These are phyloP conservation scores for Sinocyclocheilus grahami DNA, from an alignment of 2,113 vertebrate genomes.

Conservation along the genomic window DNA sequence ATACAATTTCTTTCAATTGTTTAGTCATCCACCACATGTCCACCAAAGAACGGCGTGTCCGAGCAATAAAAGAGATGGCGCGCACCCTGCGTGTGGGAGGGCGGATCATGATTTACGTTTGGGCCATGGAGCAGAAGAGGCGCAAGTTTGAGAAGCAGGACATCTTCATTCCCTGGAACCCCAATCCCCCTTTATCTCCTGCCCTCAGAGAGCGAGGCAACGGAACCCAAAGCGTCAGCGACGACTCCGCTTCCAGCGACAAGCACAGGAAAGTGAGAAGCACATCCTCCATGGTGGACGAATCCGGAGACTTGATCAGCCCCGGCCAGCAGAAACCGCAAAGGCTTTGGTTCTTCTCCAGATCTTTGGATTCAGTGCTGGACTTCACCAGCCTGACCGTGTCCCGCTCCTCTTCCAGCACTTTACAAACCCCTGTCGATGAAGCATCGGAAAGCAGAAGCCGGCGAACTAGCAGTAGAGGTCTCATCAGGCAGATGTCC, in stretches of 20 bases:
- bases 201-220: conserved; percentile 37
- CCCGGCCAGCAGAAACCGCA: conserved; percentile 64
- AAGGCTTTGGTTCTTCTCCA: conserved; percentile 78
- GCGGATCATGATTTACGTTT: conserved; percentile 86
- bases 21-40: conserved; percentile 81
- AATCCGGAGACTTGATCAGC: conserved; percentile 60
- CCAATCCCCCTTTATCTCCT: conserved; percentile 66
- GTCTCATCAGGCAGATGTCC: conserved; percentile 71
- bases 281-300: conserved; percentile 70
- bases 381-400: conserved; percentile 69
- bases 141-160: conserved; percentile 84
- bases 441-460: conserved; percentile 51
- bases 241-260: conserved; percentile 64
- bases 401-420: conserved; percentile 66
- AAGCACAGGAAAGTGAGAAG: conserved; percentile 74
- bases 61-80: conserved; percentile 81
- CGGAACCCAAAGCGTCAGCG: conserved; percentile 64
- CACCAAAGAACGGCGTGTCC: conserved; percentile 71
- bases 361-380: conserved; percentile 77
- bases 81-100: conserved; percentile 78
- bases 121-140: conserved; percentile 84
- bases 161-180: conserved; percentile 80
- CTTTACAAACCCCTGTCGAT: conserved; percentile 60
- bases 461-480: conserved; percentile 42
- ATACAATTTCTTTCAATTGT: conserved; percentile 44